A percentile compares a stretch with the other conserved stretches of the same genome.
phyloP scores from a whole-genome alignment of 1,140 invertebrate species.

The Luehdorfia chinensis region DNA sequence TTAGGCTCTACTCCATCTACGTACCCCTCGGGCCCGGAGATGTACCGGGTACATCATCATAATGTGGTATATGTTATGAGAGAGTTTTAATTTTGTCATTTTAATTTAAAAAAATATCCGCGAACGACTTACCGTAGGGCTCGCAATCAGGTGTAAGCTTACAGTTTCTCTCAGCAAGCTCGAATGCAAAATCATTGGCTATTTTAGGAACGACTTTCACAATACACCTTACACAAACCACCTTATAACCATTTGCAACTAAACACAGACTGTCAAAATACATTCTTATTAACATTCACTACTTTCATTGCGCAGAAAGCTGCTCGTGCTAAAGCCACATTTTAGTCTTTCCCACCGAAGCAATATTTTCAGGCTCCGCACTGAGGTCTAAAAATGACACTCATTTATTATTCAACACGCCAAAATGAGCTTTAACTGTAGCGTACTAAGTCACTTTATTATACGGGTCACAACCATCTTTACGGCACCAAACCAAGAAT shows the following conservation, averaged over 20 bases:
- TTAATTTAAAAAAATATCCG: too few species aligned
- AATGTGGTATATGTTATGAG: too few species aligned
- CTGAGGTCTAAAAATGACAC: slow-evolving; percentile 14
- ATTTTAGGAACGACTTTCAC: neutral
- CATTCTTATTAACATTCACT: slow-evolving; percentile 4
- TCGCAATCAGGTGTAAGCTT: neutral
- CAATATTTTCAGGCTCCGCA: slow-evolving; percentile 11
- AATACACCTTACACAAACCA: neutral
- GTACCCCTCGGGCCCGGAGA: too few species aligned
- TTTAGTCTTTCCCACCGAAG: slow-evolving; percentile 10
- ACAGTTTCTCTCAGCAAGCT: neutral
- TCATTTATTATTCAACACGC: slow-evolving; percentile 9
- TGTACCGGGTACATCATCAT: too few species aligned
- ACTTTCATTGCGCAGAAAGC: slow-evolving; percentile 2
- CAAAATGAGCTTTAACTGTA: slow-evolving; percentile 15
- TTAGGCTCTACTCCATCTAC: too few species aligned
- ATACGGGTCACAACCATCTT: neutral
- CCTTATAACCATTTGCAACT: neutral
- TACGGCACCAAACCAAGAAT: neutral
- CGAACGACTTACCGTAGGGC: neutral
- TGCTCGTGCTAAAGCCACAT: neutral
- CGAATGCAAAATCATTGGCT: neutral
- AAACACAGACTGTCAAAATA: neutral
- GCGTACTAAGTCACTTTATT: neutral
- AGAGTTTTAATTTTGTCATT: too few species aligned